Percentiles rank a stretch among this genome's conserved stretches.
Evolutionary conservation across 2,888 invertebrate species (phyloP).

Genomic region (Bedellia somnulentella): DNA sequence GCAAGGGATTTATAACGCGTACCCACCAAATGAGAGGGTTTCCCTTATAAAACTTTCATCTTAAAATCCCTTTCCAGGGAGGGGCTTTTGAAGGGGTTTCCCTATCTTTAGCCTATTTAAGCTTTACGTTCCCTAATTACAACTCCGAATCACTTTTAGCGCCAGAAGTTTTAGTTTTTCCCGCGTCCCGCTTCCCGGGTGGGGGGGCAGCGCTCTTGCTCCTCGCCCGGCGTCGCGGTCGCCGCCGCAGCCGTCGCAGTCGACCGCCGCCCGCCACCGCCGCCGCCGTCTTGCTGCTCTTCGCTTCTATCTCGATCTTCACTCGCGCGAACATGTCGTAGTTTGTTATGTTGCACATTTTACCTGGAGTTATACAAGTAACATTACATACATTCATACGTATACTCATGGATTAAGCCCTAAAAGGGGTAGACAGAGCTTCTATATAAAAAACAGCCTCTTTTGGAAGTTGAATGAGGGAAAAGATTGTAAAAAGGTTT

Average conservation of each 20-base stretch:
- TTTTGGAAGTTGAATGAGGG: no score
- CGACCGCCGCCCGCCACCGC: slow-evolving; percentile 18
- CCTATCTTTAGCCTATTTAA: no score
- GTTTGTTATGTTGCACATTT: slow-evolving; percentile 51
- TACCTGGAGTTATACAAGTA: slow-evolving; percentile 26
- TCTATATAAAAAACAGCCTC: no score
- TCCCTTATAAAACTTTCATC: no score
- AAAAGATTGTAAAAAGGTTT: no score
- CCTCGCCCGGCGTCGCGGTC: slow-evolving; percentile 32
- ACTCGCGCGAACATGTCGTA: slow-evolving; percentile 53
- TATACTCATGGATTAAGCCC: no score
- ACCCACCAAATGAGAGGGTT: no score
- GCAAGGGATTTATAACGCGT: no score
- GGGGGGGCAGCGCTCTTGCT: slow-evolving; percentile 46
- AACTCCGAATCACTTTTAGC: slow-evolving; percentile 51
- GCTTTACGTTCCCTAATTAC: slow-evolving; percentile 15
- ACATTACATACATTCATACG: no score
- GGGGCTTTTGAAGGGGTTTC: no score
- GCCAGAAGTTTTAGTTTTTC: slow-evolving; percentile 23
- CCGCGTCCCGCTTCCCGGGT: slow-evolving; percentile 18
- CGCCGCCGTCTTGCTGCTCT: slow-evolving; percentile 25
- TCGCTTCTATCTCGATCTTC: slow-evolving; percentile 43
- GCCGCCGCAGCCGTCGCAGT: slow-evolving; percentile 27
- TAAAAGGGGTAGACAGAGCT: no score
- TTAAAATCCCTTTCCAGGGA: no score